A percentile compares a stretch with the other conserved stretches of the same genome.
These are phyloP conservation scores for Pogona vitticeps DNA, from an alignment of 2,113 vertebrate species.

Conservation along the genomic window DNA sequence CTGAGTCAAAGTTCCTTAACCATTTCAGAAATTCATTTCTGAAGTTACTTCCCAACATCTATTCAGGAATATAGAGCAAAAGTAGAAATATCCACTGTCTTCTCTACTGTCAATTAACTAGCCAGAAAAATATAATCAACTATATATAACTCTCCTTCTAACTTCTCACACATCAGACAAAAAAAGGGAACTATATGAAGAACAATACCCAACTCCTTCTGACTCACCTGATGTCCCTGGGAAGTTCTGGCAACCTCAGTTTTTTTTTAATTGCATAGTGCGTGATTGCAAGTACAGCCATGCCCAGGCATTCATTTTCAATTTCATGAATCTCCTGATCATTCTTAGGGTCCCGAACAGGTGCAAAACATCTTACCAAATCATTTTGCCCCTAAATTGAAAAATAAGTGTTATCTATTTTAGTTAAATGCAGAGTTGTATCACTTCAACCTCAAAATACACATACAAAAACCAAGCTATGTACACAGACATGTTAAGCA, in stretches of 20 bases:
- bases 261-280: conserved; percentile 83
- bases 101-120: not conserved
- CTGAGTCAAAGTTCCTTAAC: not conserved
- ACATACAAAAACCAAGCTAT: not conserved
- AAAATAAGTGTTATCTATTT: not conserved
- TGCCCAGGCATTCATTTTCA: conserved; percentile 95
- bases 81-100: not conserved
- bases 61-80: not conserved
- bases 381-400: conserved; percentile 88
- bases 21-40: not conserved
- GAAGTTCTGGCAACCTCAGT: conserved; percentile 76
- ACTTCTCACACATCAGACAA: not conserved
- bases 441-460: not conserved
- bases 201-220: not conserved
- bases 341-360: conserved; percentile 81
- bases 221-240: conserved; percentile 86
- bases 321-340: conserved; percentile 91
- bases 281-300: conserved; percentile 96
- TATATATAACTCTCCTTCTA: not conserved
- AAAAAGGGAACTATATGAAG: not conserved
- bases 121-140: not conserved
- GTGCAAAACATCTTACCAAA: conserved; percentile 87
- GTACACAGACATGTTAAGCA: not conserved
- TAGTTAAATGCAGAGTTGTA: not conserved
- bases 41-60: not conserved